Evolutionary conservation across 2,888 invertebrate species (phyloP), one percentile per base, ranked within the genome.

Genomic region (Heliconius erato): DNA sequence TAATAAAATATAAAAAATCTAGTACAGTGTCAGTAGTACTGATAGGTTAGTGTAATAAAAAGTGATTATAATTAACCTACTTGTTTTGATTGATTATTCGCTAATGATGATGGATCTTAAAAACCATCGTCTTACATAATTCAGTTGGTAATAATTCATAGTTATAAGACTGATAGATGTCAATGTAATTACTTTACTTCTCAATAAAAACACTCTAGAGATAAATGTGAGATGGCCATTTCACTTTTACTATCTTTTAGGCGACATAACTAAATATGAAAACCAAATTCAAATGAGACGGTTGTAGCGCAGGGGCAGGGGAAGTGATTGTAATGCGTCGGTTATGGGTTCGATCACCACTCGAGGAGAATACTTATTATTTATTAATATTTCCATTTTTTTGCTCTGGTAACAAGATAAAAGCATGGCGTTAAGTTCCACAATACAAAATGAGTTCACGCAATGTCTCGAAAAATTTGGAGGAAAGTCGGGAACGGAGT

Each of bases 71-170:
- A 72, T 44, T 44, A 72, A 44, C 71, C 44, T 44, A 72, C 26
- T 72, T 44, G 71, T 72, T 67, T 44, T 72, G 71, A 72, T 72
- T 44, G 71, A 72, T 72, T 72, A 72, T 72, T 72, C 71, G 71
- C 44, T 44, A 72, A 72, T 26, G 71, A 72, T 72, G 71, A 72
- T 72, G 71, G 71, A 72, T 72, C 71, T 72, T 40, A 72, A 72
- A 72, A 72, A 72, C 26, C 71, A 26, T 26, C 44, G 26, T 72
- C 71, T 72, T 44, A 72, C 44, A 44, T 72, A 44, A 72, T 72
- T 72, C 14, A 26, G 26, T 7, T 44, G n/a, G 71, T 72, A 72
- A 72, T 72, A 44, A 72, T 26, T 72, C 44, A 72, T 44, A 72
- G 40, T 44, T 40, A 0, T 72, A 44, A 72, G 26, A 72, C 16